Evolutionary conservation across 1,140 invertebrate genomes (phyloP).

Genomic region (Oryctes rhinoceros): DNA sequence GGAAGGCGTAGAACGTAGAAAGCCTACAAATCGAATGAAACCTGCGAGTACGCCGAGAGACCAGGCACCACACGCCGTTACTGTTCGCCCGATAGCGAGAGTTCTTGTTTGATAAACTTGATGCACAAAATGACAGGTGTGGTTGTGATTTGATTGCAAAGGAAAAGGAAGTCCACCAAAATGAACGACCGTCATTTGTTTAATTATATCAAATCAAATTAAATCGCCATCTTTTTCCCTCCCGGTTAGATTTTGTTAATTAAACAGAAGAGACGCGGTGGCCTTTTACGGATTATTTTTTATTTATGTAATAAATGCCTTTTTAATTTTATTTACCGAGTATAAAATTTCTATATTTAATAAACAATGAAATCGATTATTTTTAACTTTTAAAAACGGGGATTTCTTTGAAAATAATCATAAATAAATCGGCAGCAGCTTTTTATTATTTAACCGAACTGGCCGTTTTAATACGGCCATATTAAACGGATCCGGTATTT

Average conservation of each 20-base stretch:
- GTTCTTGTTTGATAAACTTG: constrained; percentile 55
- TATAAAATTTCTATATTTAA: not conserved
- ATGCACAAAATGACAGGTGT: constrained; percentile 49
- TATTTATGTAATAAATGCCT: not conserved
- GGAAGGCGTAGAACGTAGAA: constrained; percentile 38
- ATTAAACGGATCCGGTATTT: constrained; percentile 41
- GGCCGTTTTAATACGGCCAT: not conserved
- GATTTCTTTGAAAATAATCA: not conserved
- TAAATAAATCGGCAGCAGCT: not conserved
- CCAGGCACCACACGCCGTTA: constrained; percentile 18
- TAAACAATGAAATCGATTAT: no score
- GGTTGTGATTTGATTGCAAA: constrained; percentile 37
- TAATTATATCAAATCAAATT: not conserved
- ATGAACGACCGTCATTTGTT: not conserved
- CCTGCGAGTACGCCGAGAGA: not conserved
- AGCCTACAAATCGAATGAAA: not conserved
- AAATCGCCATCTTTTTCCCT: not conserved
- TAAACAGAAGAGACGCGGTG: no score
- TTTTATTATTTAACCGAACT: not conserved
- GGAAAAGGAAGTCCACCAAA: not conserved
- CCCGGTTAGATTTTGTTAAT: no score
- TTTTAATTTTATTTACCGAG: not conserved
- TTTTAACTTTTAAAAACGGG: no score
- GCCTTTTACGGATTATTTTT: not conserved
- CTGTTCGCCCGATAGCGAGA: constrained; percentile 48